A percentile compares a stretch with the other conserved stretches of the same genome.
phyloP scores from a whole-genome alignment of 2,797 vertebrate genomes.

The Pseudocheirus occidentalis region DNA sequence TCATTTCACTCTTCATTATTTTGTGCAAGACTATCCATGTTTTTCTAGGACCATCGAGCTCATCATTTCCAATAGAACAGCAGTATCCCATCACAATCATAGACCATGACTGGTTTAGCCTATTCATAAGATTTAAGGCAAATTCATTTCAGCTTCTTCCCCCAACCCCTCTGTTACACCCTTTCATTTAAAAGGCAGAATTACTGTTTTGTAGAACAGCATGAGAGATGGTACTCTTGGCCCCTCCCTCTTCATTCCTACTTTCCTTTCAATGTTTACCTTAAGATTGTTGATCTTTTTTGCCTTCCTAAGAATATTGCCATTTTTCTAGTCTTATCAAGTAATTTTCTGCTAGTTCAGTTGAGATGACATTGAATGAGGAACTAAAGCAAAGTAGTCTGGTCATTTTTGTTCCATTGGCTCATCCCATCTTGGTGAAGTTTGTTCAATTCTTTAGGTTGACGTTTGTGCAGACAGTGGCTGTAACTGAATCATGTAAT shows the following conservation, averaged over 20 bases:
- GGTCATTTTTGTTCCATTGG: not conserved
- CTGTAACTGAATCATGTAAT: not conserved
- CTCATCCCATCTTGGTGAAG: not conserved
- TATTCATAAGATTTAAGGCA: not conserved
- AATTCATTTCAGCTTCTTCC: not conserved
- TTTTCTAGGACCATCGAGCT: not conserved
- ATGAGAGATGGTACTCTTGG: not conserved
- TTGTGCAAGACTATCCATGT: not conserved
- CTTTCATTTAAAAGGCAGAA: not conserved
- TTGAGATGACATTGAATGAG: not conserved
- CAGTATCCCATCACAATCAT: not conserved
- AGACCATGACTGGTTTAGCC: not conserved
- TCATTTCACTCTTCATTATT: not conserved
- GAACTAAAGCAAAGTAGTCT: not conserved
- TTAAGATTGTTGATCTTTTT: not conserved
- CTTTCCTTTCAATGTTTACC: not conserved
- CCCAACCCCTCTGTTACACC: not conserved
- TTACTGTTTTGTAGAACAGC: not conserved
- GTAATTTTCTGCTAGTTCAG: not conserved
- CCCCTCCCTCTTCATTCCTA: not conserved
- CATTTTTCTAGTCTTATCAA: not conserved
- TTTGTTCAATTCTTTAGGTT: not conserved
- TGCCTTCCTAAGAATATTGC: not conserved
- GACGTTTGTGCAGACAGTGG: not conserved
- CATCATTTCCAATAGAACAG: not conserved